These are phyloP conservation scores for Galleria mellonella DNA, from an alignment of 1,140 invertebrate genomes.

Conservation along the genomic window DNA sequence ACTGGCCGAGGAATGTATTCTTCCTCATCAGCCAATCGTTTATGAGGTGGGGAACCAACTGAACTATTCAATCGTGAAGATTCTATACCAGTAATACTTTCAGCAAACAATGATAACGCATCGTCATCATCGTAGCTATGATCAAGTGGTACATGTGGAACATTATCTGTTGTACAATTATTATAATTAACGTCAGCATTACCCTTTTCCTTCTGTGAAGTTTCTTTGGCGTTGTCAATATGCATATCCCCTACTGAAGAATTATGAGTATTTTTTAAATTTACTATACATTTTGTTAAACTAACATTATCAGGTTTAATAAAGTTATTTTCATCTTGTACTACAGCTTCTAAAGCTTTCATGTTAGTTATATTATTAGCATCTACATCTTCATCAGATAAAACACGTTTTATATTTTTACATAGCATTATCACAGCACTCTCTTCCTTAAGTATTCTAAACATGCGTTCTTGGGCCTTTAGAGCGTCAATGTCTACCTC, in stretches of 20 bases:
- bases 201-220: too few species aligned
- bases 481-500: constrained; percentile 4
- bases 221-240: background rate
- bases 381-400: background rate
- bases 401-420: constrained; percentile 11
- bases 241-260: background rate
- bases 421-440: constrained; percentile 20
- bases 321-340: background rate
- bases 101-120: constrained; percentile 50
- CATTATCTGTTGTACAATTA: constrained; percentile 4
- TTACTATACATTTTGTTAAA: background rate
- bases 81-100: constrained; percentile 48
- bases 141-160: constrained; percentile 10
- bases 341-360: background rate
- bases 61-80: constrained; percentile 21
- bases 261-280: too few species aligned
- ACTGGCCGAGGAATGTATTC: constrained; percentile 31
- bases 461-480: constrained; percentile 20
- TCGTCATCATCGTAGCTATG: constrained; percentile 45
- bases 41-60: background rate
- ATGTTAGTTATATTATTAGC: background rate
- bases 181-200: constrained; percentile 4
- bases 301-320: background rate
- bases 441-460: constrained; percentile 26
- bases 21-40: constrained; percentile 7